Base-by-base conservation (phyloP, 2,888 invertebrate species). In the Orthosia gracilis region DNA sequence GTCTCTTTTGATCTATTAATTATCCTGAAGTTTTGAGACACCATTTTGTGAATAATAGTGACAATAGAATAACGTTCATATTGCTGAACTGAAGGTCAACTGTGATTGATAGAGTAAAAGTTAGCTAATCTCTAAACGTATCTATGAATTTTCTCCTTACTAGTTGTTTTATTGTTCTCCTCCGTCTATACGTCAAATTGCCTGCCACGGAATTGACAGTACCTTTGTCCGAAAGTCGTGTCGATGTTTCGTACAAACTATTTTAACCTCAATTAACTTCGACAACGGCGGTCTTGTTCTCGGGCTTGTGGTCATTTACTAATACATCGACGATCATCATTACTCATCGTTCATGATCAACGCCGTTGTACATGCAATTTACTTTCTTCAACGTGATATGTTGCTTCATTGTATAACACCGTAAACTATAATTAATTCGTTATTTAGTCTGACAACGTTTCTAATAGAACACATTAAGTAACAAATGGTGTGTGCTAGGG, bases 231-330 rank as follows among this genome's bases (percentile, higher is more conserved):
- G 86, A 90, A 89, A 92, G 88, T 92, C 92, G 90, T 92, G 92
- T 93, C 89, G 86, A 90, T 91, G 91, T 92, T 93, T 90, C 90
- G 87, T 87, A 87, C 88, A 91, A 92, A 92, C 89, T 88, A 89
- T 93, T 92, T 92, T 91, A 94, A 92, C 93, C 92, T 94, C 94
- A 92, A 95, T 96, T 94, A 93, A 92, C 90, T 91, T 87, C 76
- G 86, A 93, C 94, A 93, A 90, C 91, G 87, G 84, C 85, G 85
- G 86, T 91, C 92, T 93, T 93, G 93, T 94, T 92, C 91, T 90
- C 91, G 82, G 83, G 80, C 91, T 92, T 88, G 92, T 93, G 92
- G 91, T 93, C 92, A 92, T 93, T 94, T 92, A 92, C 93, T 91
- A 93, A 92, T 92, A 91, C 91, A 92, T 90, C 89, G 88, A 84